Base-by-base conservation (phyloP, 2,113 vertebrate species). In the Chaetodon auriga region DNA sequence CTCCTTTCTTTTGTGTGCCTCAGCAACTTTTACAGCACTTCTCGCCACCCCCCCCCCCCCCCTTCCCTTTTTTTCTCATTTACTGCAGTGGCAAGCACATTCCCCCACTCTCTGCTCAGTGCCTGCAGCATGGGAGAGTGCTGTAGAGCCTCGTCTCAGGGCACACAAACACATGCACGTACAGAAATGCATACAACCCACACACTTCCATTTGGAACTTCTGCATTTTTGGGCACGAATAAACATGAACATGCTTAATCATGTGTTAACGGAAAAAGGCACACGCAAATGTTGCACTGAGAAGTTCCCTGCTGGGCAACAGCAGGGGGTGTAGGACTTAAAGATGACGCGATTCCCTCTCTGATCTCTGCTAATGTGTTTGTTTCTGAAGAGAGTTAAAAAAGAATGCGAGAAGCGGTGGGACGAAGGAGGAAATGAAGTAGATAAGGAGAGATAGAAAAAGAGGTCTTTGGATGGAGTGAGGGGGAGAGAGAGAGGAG, bases 61-160 rank as follows among this genome's bases (percentile, higher is more conserved):
- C 58, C 36, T 83, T 70, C 68, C 68, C 36, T 82, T 85, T 83
- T 85, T 77, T 68, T 61, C 88, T 87, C 89, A 80, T 93, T 93
- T 93, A 93, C 92, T 94, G 93, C 93, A 93, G 92, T 91, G 87
- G 92, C 90, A 94, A 92, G 91, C 92, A 93, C 87, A 90, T 92
- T 87, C 89, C 86, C 84, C 46, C 43, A 12, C 90, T 87, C 89
- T 79, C 88, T 87, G 78, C 49, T 90, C 89, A 80, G 53, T 53
- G 89, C 90, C 92, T 92, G 90, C 91, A 92, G 91, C 90, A 89
- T 68, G 76, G 88, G 87, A 87, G 84, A 89, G 66, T 60, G 82
- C 83, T 90, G 74, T 79, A 70, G 76, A 81, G 87, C 62, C 68
- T 91, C 68, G 76, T 90, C 87, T 87, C 77, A 86, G 83, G 90